Percentiles rank a stretch among this genome's conserved stretches.
These are phyloP conservation scores for Erythrocercus mccallii DNA, from an alignment of 2,113 vertebrate genomes.

Conservation along the genomic window DNA sequence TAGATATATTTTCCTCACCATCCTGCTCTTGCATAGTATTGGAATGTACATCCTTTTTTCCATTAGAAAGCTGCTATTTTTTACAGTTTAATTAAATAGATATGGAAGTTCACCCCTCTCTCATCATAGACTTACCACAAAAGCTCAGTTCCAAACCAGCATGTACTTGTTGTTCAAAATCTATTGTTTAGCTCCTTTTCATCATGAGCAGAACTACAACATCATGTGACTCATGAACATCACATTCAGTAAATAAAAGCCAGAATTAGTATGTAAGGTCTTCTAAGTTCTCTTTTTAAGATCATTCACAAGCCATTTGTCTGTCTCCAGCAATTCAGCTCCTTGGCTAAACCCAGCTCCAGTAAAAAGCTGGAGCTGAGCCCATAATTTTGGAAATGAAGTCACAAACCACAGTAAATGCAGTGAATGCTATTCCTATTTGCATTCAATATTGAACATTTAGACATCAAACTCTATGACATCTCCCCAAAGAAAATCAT, in stretches of 20 bases:
- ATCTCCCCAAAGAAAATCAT: neutral
- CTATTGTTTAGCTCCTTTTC: neutral
- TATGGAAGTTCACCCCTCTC: neutral
- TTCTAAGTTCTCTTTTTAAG: neutral
- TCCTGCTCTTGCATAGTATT: neutral
- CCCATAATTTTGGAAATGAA: neutral
- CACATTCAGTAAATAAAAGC: neutral
- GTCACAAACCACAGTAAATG: neutral
- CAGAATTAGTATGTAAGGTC: neutral
- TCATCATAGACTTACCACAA: neutral
- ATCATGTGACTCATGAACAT: fast-evolving
- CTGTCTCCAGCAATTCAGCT: neutral
- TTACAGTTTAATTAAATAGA: neutral
- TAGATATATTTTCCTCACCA: neutral
- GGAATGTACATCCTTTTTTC: neutral
- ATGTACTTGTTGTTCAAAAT: neutral
- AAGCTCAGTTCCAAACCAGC: neutral
- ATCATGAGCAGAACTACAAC: neutral
- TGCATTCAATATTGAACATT: neutral
- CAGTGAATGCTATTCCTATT: neutral
- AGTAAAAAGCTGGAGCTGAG: neutral
- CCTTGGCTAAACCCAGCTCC: neutral
- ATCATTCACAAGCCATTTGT: neutral
- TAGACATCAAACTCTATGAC: neutral
- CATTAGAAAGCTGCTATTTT: neutral